Conservation (phyloP, 2,113 vertebrate genomes). For the Grallaria varia region DNA sequence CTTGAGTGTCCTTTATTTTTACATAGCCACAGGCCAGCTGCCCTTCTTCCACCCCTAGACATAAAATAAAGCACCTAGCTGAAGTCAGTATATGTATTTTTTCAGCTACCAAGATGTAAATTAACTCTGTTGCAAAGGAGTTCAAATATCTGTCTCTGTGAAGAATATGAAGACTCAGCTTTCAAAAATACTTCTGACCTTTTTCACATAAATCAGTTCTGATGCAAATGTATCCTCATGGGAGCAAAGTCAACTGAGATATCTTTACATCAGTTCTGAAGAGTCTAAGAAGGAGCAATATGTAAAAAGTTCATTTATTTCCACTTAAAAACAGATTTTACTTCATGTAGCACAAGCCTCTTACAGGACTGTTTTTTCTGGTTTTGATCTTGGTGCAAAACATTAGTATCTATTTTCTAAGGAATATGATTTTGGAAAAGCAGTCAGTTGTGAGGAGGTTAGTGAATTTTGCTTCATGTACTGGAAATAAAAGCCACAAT, state of each 20-base stretch:
- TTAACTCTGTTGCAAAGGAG: background rate
- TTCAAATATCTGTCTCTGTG: background rate
- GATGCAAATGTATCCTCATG: background rate
- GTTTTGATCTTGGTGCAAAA: background rate
- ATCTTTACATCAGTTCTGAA: background rate
- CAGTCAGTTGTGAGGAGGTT: background rate
- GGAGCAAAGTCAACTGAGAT: background rate
- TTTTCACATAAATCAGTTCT: background rate
- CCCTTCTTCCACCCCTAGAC: background rate
- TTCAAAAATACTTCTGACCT: slow-evolving; percentile 14
- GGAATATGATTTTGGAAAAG: background rate
- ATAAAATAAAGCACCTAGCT: background rate
- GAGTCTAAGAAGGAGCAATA: background rate
- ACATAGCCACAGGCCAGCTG: background rate
- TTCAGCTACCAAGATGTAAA: background rate
- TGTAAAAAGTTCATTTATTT: slow-evolving; percentile 3
- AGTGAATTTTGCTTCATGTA: background rate
- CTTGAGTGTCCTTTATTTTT: background rate
- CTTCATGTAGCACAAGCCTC: background rate
- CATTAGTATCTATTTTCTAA: background rate
- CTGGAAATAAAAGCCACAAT: background rate
- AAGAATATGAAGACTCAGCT: background rate
- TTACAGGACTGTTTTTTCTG: background rate
- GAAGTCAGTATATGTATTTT: background rate
- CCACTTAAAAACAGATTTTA: background rate